phyloP scores from a whole-genome alignment of 2,113 vertebrate genomes.

The Poicephalus gulielmi region DNA sequence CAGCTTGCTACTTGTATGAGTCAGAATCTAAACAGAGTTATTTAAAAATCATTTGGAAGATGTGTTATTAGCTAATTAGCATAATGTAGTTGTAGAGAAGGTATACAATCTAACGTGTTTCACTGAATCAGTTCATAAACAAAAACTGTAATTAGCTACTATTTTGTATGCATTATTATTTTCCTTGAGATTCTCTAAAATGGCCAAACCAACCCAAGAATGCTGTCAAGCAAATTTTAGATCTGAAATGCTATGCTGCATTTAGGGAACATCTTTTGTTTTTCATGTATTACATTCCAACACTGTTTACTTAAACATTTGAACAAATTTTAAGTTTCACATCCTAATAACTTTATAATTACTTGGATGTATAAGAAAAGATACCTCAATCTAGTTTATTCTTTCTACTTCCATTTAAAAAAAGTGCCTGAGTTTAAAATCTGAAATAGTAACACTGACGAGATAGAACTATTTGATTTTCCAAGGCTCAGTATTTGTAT shows the following conservation, averaged over 20 bases:
- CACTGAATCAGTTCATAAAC: conserved; percentile 52
- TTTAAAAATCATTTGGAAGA: conserved; percentile 64
- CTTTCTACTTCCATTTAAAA: neutral
- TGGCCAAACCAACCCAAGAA: neutral
- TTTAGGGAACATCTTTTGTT: neutral
- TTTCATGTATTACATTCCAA: neutral
- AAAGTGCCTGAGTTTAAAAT: neutral
- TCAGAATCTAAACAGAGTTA: conserved; percentile 63
- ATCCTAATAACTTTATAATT: neutral
- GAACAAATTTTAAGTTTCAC: neutral
- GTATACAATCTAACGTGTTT: conserved; percentile 42
- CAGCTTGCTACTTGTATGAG: conserved; percentile 65
- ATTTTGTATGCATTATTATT: conserved; percentile 27
- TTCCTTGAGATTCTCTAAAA: neutral
- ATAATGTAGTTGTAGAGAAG: conserved; percentile 56
- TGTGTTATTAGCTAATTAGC: conserved; percentile 65
- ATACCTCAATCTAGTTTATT: neutral
- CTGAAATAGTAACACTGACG: neutral
- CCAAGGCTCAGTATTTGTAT: neutral
- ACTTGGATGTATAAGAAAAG: neutral
- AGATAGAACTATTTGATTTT: neutral
- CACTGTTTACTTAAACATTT: neutral
- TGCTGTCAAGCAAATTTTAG: neutral
- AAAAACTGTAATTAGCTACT: conserved; percentile 55
- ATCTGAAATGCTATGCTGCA: neutral